Evolutionary conservation across 2,797 vertebrate species (phyloP).

Genomic region (Alca torda): DNA sequence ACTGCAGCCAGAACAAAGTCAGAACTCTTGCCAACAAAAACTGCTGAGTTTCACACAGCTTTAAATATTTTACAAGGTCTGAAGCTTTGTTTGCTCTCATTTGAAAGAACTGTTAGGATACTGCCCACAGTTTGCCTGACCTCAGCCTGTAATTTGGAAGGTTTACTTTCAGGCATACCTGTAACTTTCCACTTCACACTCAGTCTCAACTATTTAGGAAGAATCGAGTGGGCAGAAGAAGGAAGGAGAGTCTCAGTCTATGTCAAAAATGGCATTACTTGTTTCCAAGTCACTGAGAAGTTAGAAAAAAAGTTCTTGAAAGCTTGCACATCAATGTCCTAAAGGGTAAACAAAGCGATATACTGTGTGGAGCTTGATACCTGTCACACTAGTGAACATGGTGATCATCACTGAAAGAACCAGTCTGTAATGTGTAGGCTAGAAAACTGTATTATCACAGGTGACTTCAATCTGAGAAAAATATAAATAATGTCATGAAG

Average conservation of each 20-base stretch:
- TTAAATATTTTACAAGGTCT: constrained; percentile 68
- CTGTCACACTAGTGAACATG: neutral
- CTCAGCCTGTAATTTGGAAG: constrained; percentile 64
- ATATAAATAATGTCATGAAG: neutral
- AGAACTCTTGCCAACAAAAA: constrained; percentile 35
- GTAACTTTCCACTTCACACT: constrained; percentile 78
- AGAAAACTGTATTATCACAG: neutral
- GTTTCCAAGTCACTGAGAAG: neutral
- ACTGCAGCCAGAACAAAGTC: neutral
- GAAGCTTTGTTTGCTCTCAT: constrained; percentile 68
- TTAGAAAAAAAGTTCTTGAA: neutral
- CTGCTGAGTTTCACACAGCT: constrained; percentile 62
- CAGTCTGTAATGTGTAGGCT: fast-evolving
- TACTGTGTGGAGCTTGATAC: neutral
- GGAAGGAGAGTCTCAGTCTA: neutral
- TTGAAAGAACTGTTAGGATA: constrained; percentile 71
- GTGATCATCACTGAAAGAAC: neutral
- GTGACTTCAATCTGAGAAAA: neutral
- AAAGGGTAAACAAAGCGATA: neutral
- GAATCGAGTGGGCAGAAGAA: neutral
- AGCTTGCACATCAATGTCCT: neutral
- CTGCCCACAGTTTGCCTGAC: constrained; percentile 66
- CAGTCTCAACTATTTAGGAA: constrained; percentile 10
- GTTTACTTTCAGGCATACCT: constrained; percentile 71
- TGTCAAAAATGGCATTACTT: neutral